Conservation (phyloP, 2,113 vertebrate species). For the Aptenodytes forsteri region DNA sequence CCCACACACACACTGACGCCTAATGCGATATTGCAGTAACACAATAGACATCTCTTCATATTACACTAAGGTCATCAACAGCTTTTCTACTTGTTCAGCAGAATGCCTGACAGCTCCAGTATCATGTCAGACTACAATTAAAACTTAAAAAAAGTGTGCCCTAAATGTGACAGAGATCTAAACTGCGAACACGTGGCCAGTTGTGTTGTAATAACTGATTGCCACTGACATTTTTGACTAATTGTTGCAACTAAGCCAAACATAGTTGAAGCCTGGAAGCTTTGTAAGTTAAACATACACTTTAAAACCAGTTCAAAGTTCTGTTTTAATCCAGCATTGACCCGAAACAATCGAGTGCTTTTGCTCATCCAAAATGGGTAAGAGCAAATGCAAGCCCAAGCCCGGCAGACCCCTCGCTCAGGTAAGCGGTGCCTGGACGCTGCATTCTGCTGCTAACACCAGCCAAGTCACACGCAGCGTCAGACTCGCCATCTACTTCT, state of each 20-base stretch:
- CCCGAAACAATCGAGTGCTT: background rate
- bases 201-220: background rate
- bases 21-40: background rate
- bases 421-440: accelerated
- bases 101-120: background rate
- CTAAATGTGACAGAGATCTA: background rate
- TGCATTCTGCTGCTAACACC: background rate
- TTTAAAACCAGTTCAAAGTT: background rate
- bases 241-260: background rate
- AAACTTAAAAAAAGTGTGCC: background rate
- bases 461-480: background rate
- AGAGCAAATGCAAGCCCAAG: accelerated
- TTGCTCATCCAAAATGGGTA: background rate
- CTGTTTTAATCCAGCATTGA: background rate
- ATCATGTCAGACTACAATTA: background rate
- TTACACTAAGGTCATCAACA: background rate
- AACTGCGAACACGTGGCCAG: accelerated
- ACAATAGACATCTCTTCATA: background rate
- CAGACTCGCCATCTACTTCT: accelerated
- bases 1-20: background rate
- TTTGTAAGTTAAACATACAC: background rate
- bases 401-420: accelerated
- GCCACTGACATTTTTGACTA: background rate
- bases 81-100: constrained; percentile 14
- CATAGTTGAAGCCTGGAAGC: background rate